phyloP scores from a whole-genome alignment of 2,888 invertebrate species.

The Nasonia oneida region DNA sequence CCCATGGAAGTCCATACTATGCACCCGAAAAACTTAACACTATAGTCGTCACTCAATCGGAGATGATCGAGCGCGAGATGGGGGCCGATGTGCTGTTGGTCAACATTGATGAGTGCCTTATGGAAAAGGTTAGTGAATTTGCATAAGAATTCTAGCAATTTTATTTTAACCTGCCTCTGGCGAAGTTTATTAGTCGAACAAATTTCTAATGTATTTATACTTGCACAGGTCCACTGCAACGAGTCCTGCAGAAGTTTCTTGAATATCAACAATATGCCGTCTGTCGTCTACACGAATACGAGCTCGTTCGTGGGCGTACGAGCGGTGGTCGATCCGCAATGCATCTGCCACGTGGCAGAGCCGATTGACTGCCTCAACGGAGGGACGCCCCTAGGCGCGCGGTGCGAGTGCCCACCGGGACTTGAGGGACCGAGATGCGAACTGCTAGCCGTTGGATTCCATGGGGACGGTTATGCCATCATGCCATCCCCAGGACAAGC shows the following conservation, averaged over 20 bases:
- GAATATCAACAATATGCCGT: constrained; percentile 86
- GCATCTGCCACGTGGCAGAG: constrained; percentile 84
- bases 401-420: constrained; percentile 90
- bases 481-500: constrained; percentile 90
- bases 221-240: constrained; percentile 82
- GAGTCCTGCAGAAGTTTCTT: constrained; percentile 91
- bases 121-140: constrained; percentile 81
- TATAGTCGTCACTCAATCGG: constrained; percentile 87
- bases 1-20: constrained; percentile 96
- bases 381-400: constrained; percentile 82
- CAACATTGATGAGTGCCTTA: constrained; percentile 93
- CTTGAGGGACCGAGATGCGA: constrained; percentile 95
- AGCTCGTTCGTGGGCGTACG: constrained; percentile 97
- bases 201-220: neutral
- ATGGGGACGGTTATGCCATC: constrained; percentile 95
- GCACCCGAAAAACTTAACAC: constrained; percentile 93
- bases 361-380: constrained; percentile 88
- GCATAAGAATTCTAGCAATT: neutral
- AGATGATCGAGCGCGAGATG: constrained; percentile 86
- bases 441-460: constrained; percentile 91
- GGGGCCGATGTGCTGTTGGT: constrained; percentile 90
- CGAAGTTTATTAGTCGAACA: neutral
- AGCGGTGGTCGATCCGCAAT: constrained; percentile 90
- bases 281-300: constrained; percentile 94
- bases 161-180: neutral